These are phyloP conservation scores for Pangasianodon gigas DNA, from an alignment of 2,113 vertebrate genomes.

Conservation along the genomic window DNA sequence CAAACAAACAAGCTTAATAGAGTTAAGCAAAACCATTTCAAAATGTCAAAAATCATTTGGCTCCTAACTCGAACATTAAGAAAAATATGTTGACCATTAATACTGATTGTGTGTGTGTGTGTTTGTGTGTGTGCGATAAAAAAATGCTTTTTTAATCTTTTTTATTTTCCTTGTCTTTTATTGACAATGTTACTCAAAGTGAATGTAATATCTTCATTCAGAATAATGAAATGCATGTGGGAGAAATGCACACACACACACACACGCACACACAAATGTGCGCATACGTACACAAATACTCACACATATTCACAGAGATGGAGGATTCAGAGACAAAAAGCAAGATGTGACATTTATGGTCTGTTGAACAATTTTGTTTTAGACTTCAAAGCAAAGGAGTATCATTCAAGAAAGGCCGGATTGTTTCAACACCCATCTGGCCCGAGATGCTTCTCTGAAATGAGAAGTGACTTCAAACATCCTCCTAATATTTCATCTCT, in stretches of 20 bases:
- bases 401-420: conserved; percentile 40
- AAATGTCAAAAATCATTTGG: conserved; percentile 69
- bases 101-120: conserved; percentile 16
- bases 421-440: conserved; percentile 42
- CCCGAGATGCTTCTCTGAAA: conserved; percentile 37
- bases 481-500: conserved; percentile 56
- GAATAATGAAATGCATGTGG: conserved; percentile 19
- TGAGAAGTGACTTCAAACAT: conserved; percentile 56
- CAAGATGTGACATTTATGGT: conserved; percentile 58
- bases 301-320: conserved; percentile 31
- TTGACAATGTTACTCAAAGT: conserved; percentile 44
- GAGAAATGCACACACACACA: conserved; percentile 35
- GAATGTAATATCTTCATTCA: conserved; percentile 50
- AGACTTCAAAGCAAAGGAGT: conserved; percentile 53
- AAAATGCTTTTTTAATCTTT: neutral
- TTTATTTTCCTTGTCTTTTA: neutral
- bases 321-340: conserved; percentile 36
- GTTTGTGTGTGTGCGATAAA: neutral
- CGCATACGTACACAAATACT: conserved; percentile 32
- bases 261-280: conserved; percentile 1
- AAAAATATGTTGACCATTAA: conserved; percentile 23
- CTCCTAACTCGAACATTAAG: conserved; percentile 60
- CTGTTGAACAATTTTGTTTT: conserved; percentile 55
- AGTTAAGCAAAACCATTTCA: conserved; percentile 66
- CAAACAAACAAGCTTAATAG: conserved; percentile 71